Evolutionary conservation across 2,888 invertebrate species (phyloP).

Genomic region (Apamea epomidion): DNA sequence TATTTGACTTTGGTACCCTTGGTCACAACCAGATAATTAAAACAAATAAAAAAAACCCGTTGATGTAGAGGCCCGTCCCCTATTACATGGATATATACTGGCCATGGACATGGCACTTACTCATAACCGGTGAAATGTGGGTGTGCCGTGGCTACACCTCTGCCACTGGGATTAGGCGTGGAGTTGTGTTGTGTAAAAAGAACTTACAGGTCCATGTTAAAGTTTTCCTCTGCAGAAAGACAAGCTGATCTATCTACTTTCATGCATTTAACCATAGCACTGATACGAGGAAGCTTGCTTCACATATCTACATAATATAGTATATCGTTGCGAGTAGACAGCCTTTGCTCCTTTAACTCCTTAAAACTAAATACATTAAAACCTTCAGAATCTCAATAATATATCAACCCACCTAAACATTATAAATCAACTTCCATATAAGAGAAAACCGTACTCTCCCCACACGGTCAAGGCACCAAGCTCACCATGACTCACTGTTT

Average conservation of each 20-base stretch:
- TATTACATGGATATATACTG: too few relatives aligned
- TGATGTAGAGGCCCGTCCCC: background rate
- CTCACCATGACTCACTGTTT: conserved; percentile 58
- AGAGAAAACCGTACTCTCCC: conserved; percentile 20
- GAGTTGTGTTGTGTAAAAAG: background rate
- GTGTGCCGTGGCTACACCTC: background rate
- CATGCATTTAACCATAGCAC: too few relatives aligned
- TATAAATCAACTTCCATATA: conserved; percentile 10
- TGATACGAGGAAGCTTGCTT: too few relatives aligned
- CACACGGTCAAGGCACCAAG: conserved; percentile 53
- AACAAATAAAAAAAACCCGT: background rate
- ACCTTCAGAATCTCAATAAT: background rate
- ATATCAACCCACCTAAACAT: background rate
- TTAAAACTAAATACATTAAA: background rate
- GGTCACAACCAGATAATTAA: background rate
- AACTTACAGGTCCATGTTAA: background rate
- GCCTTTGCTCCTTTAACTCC: background rate
- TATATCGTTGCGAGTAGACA: background rate
- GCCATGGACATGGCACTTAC: background rate
- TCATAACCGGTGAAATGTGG: background rate
- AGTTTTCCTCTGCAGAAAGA: background rate
- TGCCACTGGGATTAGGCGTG: background rate
- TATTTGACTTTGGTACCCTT: background rate
- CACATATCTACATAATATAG: background rate
- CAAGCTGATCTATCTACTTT: background rate